Evolutionary conservation across 2,797 vertebrate species (phyloP), one percentile per base, ranked within the genome.

Genomic region (Peromyscus nudipes): DNA sequence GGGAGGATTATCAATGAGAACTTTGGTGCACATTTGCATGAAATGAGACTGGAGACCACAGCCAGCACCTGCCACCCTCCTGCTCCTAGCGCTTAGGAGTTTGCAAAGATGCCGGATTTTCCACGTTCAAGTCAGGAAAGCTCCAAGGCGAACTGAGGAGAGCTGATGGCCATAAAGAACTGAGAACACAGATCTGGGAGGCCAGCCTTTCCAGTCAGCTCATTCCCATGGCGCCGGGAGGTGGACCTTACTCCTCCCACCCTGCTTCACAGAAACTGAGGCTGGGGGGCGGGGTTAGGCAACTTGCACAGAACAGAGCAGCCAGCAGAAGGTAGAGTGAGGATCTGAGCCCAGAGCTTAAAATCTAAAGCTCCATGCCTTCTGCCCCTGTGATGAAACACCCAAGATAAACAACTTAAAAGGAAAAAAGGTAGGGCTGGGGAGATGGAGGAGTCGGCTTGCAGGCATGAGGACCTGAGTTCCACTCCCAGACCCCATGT

Each of bases 171-270:
- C 6, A 0, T 1, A 4, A n/a, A 57, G 34, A 71, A 40, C 52
- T 21, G 12, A 0, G 27, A 19, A 1, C 79, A 40, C 0, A 6
- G 1, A 5, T 19, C 7, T 1, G 37, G 27, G 14, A 31, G 3
- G 40, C 71, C n/a, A 27, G 76, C 19, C 34, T 62, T 62, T 2
- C 1, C 17, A 37, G 43, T 43, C 7, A 43, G 17, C 25, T 65
- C 69, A 55, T 21, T 16, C 81, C 80, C 40, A 34, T 23, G 29
- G 1, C 7, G 0, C 55, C 2, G 23, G 49, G 37, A 43, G 46
- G 34, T 0, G 13, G 21, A 6, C 16, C 0, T 8, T 3, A n/a
- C 40, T 40, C 12, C 46, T 19, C 31, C 55, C 34, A 1, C 64
- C 23, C 34, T 11, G 12, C 46, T 40, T 83, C 1, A 60, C 13